A percentile compares a stretch with the other conserved stretches of the same genome.
Conservation (phyloP, 2,888 invertebrate species). For the Alloscopus bannaensis region DNA sequence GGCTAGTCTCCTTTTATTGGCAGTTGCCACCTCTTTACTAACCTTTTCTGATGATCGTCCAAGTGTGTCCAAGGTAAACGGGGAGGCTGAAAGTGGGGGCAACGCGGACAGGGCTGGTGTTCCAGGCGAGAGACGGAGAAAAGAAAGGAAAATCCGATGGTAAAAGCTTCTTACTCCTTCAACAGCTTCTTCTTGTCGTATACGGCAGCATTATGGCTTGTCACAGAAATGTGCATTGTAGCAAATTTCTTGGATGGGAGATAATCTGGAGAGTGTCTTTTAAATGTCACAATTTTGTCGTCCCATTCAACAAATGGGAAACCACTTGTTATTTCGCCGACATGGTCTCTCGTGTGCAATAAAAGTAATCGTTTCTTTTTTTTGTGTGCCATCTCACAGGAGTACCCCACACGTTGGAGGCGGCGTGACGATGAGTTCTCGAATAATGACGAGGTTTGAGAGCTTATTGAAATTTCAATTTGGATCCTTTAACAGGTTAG, state of each 20-base stretch:
- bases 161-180: too few species aligned
- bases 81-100: background rate
- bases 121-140: slow-evolving; percentile 40
- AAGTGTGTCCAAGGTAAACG: background rate
- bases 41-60: slow-evolving; percentile 44
- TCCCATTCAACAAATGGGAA: too few species aligned
- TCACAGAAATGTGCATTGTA: too few species aligned
- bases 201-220: too few species aligned
- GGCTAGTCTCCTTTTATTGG: slow-evolving; percentile 68
- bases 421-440: slow-evolving; percentile 35
- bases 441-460: slow-evolving; percentile 48
- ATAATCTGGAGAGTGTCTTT: background rate
- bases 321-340: too few species aligned
- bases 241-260: background rate
- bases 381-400: slow-evolving; percentile 36
- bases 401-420: slow-evolving; percentile 61
- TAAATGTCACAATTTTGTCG: too few species aligned
- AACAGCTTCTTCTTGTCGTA: too few species aligned
- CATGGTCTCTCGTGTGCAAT: background rate
- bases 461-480: slow-evolving; percentile 61
- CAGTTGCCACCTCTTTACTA: slow-evolving; percentile 57
- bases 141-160: slow-evolving; percentile 64
- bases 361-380: background rate
- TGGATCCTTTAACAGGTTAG: slow-evolving; percentile 60
- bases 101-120: background rate